Conservation (phyloP, 2,113 vertebrate species). For the Pluvialis apricaria region DNA sequence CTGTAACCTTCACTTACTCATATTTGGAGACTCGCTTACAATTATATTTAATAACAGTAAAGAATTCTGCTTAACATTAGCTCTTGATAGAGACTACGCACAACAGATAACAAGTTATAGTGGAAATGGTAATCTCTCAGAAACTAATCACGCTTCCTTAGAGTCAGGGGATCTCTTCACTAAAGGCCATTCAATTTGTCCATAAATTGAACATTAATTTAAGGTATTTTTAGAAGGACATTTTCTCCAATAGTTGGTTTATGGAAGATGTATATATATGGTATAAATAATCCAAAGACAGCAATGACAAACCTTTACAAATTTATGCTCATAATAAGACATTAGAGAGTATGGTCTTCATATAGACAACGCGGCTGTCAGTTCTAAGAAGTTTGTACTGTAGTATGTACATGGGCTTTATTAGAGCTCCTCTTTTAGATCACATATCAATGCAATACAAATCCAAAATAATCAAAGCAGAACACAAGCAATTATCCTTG, state of each 20-base stretch:
- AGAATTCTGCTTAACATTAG: background rate
- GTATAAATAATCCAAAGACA: background rate
- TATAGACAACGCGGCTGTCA: background rate
- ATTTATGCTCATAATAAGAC: background rate
- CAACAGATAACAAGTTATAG: background rate
- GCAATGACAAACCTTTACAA: background rate
- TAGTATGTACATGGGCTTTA: background rate
- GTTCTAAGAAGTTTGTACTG: background rate
- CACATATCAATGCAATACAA: background rate
- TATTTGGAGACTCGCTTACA: background rate
- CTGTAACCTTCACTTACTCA: background rate
- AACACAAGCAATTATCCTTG: background rate
- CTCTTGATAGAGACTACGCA: background rate
- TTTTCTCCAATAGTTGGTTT: background rate
- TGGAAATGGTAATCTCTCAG: background rate
- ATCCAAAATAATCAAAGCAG: background rate
- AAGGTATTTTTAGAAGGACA: background rate
- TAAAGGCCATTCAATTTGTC: background rate
- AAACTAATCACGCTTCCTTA: background rate
- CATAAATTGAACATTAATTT: background rate
- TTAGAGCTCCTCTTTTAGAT: background rate
- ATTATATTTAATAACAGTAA: background rate
- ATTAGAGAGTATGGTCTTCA: background rate
- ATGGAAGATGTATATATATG: background rate
- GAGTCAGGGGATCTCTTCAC: background rate